These are phyloP conservation scores for Melanogrammus aeglefinus DNA, from an alignment of 2,797 vertebrate genomes.

Conservation along the genomic window DNA sequence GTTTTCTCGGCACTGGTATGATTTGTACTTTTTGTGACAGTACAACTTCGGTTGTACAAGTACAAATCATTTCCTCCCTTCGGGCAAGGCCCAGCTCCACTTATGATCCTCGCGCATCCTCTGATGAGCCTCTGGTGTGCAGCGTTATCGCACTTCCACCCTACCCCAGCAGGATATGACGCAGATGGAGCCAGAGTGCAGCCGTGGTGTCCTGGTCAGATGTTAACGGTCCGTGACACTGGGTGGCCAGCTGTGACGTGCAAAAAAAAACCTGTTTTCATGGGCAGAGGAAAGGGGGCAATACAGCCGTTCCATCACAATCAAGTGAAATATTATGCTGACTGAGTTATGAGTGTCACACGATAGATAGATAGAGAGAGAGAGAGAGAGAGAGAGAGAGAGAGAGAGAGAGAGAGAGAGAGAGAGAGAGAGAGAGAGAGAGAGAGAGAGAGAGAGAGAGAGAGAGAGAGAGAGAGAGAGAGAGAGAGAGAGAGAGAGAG, in stretches of 20 bases:
- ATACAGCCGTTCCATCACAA: neutral
- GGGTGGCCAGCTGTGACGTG: slow-evolving; percentile 19
- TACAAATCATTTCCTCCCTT: slow-evolving; percentile 62
- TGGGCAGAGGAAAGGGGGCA: neutral
- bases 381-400: too few species aligned
- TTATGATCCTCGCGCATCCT: slow-evolving; percentile 58
- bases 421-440: neutral
- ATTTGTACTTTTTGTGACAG: slow-evolving; percentile 34
- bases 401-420: too few species aligned
- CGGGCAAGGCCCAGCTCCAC: slow-evolving; percentile 41
- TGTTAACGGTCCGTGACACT: slow-evolving; percentile 36
- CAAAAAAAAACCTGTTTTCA: neutral
- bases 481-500: neutral
- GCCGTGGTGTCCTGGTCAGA: slow-evolving; percentile 32
- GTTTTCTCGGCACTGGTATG: neutral
- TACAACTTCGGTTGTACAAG: slow-evolving; percentile 15
- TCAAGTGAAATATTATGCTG: neutral
- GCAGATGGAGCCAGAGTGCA: slow-evolving; percentile 43
- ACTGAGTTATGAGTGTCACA: neutral
- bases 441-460: neutral
- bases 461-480: too few species aligned
- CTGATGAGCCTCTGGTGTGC: slow-evolving; percentile 53
- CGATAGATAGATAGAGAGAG: neutral
- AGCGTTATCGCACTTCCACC: slow-evolving; percentile 53
- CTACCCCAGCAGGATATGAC: slow-evolving; percentile 62